Base-by-base conservation (phyloP, 2,113 vertebrate genomes). In the Candoia aspera region DNA sequence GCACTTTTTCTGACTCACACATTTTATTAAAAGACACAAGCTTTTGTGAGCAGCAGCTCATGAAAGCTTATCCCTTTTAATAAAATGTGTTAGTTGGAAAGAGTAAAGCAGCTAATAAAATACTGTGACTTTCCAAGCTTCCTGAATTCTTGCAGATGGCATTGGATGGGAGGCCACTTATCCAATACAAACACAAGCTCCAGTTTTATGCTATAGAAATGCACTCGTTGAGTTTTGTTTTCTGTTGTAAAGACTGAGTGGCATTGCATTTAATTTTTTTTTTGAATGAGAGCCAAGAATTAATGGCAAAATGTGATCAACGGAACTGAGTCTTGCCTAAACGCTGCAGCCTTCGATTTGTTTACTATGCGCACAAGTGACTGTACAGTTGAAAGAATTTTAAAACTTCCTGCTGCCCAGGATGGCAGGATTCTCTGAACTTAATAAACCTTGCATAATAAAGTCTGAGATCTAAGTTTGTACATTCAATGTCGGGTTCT, bases 261-360 rank as follows among this genome's bases (percentile, higher is more conserved):
- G 6, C 59, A 33, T 11, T 46, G 6, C 17, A 29, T 73, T 57
- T 91, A 33, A 49, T 13, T 26, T 29, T 23, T 19, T 42, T 23
- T 68, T 79, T 87, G 62, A 87, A 91, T 46, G n/a, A 12, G n/a
- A 46, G 53, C 2, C 11, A 57, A 37, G 53, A 53, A 87, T 87
- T 87, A 91, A 91, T n/a, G 29, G 33, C 62, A 91, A 87, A 15
- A 79, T 58, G 54, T 91, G 33, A 8, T 91, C 73, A 58, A 46
- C 62, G 1, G 46, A 79, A 91, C 21, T 87, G 60, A 91, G 54
- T 68, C n/a, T 87, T 87, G 62, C 62, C 53, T 73, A 57, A 87
- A 17, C 26, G 79, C 55, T 79, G 42, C 33, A 19, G 54, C 2
- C 37, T 87, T 37, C 11, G 53, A 58, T 57, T 57, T 87, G 86